Percentiles rank a stretch among this genome's conserved stretches.
Evolutionary conservation across 1,140 invertebrate genomes (phyloP).

Genomic region (Bombus superbus): DNA sequence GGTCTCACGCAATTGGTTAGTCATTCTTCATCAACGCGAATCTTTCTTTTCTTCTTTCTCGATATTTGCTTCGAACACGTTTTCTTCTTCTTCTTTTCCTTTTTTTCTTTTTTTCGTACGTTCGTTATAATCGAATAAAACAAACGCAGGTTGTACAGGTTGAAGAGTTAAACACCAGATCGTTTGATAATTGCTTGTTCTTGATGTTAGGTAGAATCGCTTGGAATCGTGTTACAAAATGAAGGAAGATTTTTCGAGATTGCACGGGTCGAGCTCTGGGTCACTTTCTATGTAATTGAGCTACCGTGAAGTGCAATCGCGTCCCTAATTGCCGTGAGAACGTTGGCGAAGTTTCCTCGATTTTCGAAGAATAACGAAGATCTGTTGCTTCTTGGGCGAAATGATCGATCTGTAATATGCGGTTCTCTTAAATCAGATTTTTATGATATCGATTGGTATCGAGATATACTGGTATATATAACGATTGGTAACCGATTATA

Average conservation of each 20-base stretch:
- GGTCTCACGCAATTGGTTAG: conserved; percentile 73
- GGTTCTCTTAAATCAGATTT: not conserved
- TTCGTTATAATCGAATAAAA: not conserved
- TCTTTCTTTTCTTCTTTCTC: conserved; percentile 6
- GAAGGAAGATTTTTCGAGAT: not conserved
- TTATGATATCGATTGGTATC: not conserved
- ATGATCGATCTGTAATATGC: conserved; percentile 1
- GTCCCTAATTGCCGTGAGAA: conserved; percentile 19
- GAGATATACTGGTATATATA: too few relatives aligned
- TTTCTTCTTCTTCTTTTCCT: not conserved
- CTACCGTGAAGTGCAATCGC: conserved; percentile 4
- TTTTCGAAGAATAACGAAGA: not conserved
- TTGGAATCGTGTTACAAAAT: not conserved
- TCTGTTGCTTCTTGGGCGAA: not conserved
- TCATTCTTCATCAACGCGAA: conserved; percentile 61
- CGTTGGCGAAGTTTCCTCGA: not conserved
- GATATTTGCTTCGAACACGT: not conserved
- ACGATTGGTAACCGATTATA: too few relatives aligned
- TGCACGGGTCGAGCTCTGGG: not conserved
- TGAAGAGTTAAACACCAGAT: not conserved
- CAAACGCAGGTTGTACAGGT: not conserved
- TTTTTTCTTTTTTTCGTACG: too few relatives aligned
- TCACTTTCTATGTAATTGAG: not conserved
- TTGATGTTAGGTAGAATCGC: not conserved
- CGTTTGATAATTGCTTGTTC: not conserved